Evolutionary conservation across 2,797 vertebrate species (phyloP), one percentile per base, ranked within the genome.

Genomic region (Parauchenoglanis ngamensis): DNA sequence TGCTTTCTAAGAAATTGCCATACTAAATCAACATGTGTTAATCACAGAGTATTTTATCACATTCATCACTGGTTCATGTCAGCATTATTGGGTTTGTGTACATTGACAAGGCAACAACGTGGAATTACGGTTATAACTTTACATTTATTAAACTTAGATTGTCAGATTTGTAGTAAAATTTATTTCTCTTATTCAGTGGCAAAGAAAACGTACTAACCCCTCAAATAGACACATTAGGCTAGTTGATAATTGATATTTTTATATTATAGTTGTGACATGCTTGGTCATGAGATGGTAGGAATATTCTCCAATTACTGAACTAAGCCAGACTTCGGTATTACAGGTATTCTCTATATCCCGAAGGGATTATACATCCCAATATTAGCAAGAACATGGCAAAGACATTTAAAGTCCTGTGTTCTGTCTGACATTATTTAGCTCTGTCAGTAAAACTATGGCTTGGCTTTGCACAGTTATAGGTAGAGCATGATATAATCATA

Each of bases 11-110:
- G 17, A 54, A 80, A 76, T 63, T 44, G 19, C 11, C 65, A 70
- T 83, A 72, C 40, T 61, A 88, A 79, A 46, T 86, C 85, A 86
- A 79, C 85, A 84, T 2, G 12, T 83, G 57, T 59, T 83, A 84
- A 82, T 82, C 12, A 77, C 63, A 72, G 49, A 13, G 1, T 68
- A 49, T 83, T 81, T 80, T 56, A 73, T 88, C 46, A 17, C 35
- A 28, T 57, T 40, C 49, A 83, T 86, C 78, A 67, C 15, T 85
- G 19, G 59, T 7, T 81, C 31, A 79, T 52, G 49, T 46, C 35
- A 31, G 23, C 17, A 40, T 75, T 57, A 49, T 31, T 56, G 49
- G 44, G 78, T 56, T 19, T 86, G 40, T 76, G 70, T 67, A 68
- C 46, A 77, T 44, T 23, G 46, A 56, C 21, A 44, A 52, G 7